Evolutionary conservation across 1,140 invertebrate species (phyloP), one percentile per base, ranked within the genome.

Genomic region (Drosophila lacertosa): DNA sequence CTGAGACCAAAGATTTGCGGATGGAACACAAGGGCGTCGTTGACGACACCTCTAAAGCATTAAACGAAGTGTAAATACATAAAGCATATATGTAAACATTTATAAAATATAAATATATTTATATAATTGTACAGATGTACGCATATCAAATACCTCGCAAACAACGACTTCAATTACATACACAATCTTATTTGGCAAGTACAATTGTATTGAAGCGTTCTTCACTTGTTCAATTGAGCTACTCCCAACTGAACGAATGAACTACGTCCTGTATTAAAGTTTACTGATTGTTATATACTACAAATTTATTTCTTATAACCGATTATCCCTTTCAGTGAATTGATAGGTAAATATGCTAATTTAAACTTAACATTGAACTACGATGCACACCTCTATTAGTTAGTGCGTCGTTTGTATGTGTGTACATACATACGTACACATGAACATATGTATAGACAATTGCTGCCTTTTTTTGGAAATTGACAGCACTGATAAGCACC

Each of bases 401-500:
- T 1, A 35, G 33, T 13, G 33, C n/a, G 33, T 35, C 33, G 9
- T 37, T 7, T 18, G 2, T 10, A 15, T 54, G 13, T 42, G 6
- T 16, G 18, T 24, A 29, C 4, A 32, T 22, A 11, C n/a, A 32
- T 7, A 24, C 13, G 40, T n/a, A n/a, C n/a, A 26, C 7, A 0
- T 26, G 9, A 29, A 29, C 7, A 26, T 26, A 0, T 26, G 4
- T 26, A 1, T 47, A 22, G 13, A 32, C 16, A 11, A 4, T 16
- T 15, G 54, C 26, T 44, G 13, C n/a, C 15, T 18, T 18, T 9
- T 40, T 37, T 24, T 5, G 3, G 13, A 26, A 24, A 40, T 77
- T 20, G 35, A 10, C 57, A 71, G 24, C 57, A 76, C 62, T 72
- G 13, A 2, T 32, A 35, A 58, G 11, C 57, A 50, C 67, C 73